Percentiles rank a stretch among this genome's conserved stretches.
Evolutionary conservation across 2,888 invertebrate genomes (phyloP).

Genomic region (Protophormia terraenovae): DNA sequence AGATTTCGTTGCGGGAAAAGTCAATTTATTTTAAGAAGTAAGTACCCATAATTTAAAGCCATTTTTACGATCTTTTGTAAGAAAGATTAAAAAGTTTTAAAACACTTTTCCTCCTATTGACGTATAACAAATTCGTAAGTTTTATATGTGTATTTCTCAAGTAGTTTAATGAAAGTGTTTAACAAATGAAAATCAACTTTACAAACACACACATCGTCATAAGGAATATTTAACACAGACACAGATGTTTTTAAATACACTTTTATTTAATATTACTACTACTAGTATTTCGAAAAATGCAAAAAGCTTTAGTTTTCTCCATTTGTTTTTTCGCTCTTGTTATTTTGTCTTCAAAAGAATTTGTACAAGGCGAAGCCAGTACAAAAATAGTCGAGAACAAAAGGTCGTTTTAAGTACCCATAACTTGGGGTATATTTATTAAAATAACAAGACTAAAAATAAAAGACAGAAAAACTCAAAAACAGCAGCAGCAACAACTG

Average conservation of each 20-base stretch:
- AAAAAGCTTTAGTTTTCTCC: conserved; percentile 4
- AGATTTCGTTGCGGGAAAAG: too few species aligned
- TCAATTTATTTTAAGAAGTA: too few species aligned
- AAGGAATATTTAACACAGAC: conserved; percentile 1
- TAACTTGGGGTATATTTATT: conserved; percentile 34
- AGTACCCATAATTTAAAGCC: too few species aligned
- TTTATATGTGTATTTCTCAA: background rate
- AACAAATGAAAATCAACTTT: conserved; percentile 38
- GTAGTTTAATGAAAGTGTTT: conserved; percentile 31
- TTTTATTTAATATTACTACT: conserved; percentile 13
- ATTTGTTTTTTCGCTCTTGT: background rate
- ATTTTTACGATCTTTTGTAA: too few species aligned
- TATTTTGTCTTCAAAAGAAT: background rate
- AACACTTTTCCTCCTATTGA: background rate
- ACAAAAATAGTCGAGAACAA: background rate
- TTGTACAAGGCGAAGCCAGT: background rate
- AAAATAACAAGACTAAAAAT: background rate
- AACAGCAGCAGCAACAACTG: background rate
- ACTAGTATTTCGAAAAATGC: conserved; percentile 7
- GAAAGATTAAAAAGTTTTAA: too few species aligned
- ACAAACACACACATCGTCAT: background rate
- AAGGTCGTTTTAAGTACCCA: background rate
- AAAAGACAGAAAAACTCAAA: background rate
- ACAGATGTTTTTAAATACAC: conserved; percentile 51
- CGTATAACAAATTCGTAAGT: background rate